Evolutionary conservation across 2,797 vertebrate genomes (phyloP).

Genomic region (Gadopsis bispinosus): DNA sequence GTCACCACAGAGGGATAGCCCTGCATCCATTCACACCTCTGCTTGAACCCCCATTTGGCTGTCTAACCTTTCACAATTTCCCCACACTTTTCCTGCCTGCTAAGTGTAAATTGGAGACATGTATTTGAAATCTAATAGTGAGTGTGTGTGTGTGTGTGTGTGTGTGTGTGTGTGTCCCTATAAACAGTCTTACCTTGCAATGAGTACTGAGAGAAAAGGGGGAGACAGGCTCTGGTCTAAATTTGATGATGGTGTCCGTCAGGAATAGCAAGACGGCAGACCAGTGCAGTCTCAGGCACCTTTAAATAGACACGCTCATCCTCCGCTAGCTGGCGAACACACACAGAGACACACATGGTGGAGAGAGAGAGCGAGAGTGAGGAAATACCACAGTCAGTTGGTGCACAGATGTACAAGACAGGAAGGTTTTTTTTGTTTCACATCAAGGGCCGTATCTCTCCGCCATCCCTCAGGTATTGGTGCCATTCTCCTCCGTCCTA

Average conservation of each 20-base stretch:
- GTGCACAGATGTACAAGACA: conserved; percentile 69
- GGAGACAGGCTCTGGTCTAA: conserved; percentile 60
- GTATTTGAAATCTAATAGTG: conserved; percentile 7
- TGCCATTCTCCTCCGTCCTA: conserved; percentile 37
- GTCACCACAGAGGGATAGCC: conserved; percentile 28
- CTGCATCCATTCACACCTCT: conserved; percentile 35
- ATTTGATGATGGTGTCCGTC: conserved; percentile 56
- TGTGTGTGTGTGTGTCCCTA: not conserved
- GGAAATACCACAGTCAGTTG: conserved; percentile 71
- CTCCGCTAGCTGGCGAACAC: conserved; percentile 63
- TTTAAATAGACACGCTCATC: conserved; percentile 75
- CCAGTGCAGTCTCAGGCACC: conserved; percentile 61
- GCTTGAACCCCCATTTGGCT: conserved; percentile 21
- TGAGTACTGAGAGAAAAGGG: conserved; percentile 45
- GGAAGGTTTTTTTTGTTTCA: conserved; percentile 73
- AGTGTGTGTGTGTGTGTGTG: conserved; percentile 12
- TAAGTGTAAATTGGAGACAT: conserved; percentile 5
- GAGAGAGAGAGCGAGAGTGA: conserved; percentile 45
- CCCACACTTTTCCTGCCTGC: conserved; percentile 2
- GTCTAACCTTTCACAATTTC: conserved; percentile 23
- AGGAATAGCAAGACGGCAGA: conserved; percentile 69
- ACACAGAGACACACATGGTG: conserved; percentile 65
- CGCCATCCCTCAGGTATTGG: conserved; percentile 55
- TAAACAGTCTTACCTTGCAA: conserved; percentile 67
- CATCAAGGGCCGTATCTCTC: conserved; percentile 53